These are phyloP conservation scores for Xyliphius kryptos DNA, from an alignment of 2,113 vertebrate genomes.

Conservation along the genomic window DNA sequence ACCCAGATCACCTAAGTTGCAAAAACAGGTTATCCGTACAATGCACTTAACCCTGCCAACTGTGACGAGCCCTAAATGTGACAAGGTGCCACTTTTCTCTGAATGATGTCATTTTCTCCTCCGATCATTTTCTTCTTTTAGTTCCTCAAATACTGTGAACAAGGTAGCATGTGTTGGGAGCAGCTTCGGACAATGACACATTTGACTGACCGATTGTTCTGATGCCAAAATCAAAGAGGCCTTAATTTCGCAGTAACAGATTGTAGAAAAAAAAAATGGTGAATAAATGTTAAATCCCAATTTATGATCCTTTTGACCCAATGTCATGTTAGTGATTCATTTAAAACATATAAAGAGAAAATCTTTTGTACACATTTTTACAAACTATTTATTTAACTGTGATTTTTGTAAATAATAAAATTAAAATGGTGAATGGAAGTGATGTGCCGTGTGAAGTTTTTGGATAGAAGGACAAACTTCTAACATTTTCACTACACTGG, in stretches of 20 bases:
- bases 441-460: slow-evolving; percentile 19
- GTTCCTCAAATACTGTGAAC: slow-evolving; percentile 60
- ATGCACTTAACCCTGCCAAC: slow-evolving; percentile 26
- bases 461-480: no score
- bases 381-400: slow-evolving; percentile 79
- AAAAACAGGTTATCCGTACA: slow-evolving; percentile 9
- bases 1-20: not conserved
- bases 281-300: slow-evolving; percentile 40
- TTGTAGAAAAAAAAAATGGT: slow-evolving; percentile 56
- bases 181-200: slow-evolving; percentile 56
- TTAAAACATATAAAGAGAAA: slow-evolving; percentile 66
- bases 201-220: slow-evolving; percentile 68
- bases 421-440: slow-evolving; percentile 42
- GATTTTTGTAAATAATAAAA: slow-evolving; percentile 73
- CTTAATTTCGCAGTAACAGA: slow-evolving; percentile 73
- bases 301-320: slow-evolving; percentile 58
- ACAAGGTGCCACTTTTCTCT: slow-evolving; percentile 29
- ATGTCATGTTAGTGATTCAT: slow-evolving; percentile 62
- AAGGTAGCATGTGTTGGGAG: slow-evolving; percentile 57
- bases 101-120: slow-evolving; percentile 44
- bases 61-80: slow-evolving; percentile 37
- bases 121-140: slow-evolving; percentile 42
- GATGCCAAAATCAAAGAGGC: slow-evolving; percentile 74
- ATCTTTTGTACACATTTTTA: slow-evolving; percentile 74
- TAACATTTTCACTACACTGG: no score